phyloP scores from a whole-genome alignment of 2,888 invertebrate species.

The Steinernema carpocapsae region DNA sequence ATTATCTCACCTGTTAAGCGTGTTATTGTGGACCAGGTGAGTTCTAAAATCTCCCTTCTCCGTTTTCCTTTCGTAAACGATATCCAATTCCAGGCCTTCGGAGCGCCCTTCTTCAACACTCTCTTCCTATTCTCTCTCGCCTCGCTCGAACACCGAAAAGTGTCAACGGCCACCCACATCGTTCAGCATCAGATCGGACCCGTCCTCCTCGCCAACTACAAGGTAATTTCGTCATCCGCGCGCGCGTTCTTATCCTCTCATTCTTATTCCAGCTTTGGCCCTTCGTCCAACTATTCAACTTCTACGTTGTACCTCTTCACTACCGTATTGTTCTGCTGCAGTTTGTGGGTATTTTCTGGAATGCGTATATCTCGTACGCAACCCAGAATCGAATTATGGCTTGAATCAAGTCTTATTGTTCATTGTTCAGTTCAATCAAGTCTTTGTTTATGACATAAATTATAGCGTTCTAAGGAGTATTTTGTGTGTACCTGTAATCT shows the following conservation, averaged over 20 bases:
- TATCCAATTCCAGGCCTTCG: conserved; percentile 38
- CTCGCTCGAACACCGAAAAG: conserved; percentile 33
- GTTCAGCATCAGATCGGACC: conserved; percentile 35
- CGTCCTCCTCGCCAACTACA: conserved; percentile 47
- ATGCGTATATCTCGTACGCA: conserved; percentile 20
- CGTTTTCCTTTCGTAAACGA: too few relatives aligned
- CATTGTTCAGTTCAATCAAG: too few relatives aligned
- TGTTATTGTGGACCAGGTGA: conserved; percentile 54
- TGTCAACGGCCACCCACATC: conserved; percentile 33
- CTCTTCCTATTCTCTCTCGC: conserved; percentile 40
- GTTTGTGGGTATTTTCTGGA: conserved; percentile 44
- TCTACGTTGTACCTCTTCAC: conserved; percentile 43
- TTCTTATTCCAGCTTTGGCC: conserved; percentile 43
- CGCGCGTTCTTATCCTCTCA: not conserved
- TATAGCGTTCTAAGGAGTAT: not conserved
- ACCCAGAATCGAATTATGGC: conserved; percentile 25
- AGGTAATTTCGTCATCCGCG: conserved; percentile 31
- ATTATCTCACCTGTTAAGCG: conserved; percentile 49
- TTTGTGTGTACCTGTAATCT: not conserved
- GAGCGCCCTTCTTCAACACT: conserved; percentile 46
- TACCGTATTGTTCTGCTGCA: conserved; percentile 48
- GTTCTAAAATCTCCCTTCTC: too few relatives aligned
- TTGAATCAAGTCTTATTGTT: conserved; percentile 33
- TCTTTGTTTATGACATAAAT: too few relatives aligned
- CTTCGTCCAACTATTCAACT: conserved; percentile 45